A percentile compares a stretch with the other conserved stretches of the same genome.
These are phyloP conservation scores for Colaptes auratus DNA, from an alignment of 2,113 vertebrate species.

Conservation along the genomic window DNA sequence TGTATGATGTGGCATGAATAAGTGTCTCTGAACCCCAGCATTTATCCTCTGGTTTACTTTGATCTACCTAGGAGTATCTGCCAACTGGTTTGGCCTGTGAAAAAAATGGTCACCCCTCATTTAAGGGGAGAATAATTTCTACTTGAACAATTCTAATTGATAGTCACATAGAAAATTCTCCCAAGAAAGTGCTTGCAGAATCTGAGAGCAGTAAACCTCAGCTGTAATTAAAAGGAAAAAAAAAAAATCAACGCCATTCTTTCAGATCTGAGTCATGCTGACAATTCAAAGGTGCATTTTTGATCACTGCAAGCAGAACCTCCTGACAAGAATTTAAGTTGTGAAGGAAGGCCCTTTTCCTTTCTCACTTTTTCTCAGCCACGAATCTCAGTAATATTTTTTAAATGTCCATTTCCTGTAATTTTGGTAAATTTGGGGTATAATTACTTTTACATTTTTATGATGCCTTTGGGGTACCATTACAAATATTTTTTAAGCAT, in stretches of 20 bases:
- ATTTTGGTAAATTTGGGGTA: conserved; percentile 76
- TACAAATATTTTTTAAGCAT: conserved; percentile 78
- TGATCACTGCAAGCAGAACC: conserved; percentile 16
- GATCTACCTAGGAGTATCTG: background rate
- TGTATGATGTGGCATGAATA: background rate
- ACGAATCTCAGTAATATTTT: conserved; percentile 60
- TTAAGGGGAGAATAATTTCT: background rate
- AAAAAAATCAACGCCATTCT: background rate
- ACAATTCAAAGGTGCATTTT: background rate
- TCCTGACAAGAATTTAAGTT: conserved; percentile 52
- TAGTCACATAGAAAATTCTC: background rate
- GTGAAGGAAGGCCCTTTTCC: conserved; percentile 49
- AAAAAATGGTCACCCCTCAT: background rate
- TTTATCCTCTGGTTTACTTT: background rate
- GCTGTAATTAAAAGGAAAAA: background rate
- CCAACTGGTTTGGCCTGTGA: background rate
- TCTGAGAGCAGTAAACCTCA: background rate
- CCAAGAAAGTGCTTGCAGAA: background rate
- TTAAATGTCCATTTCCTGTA: conserved; percentile 73
- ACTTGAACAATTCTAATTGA: background rate
- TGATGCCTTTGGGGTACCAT: conserved; percentile 77
- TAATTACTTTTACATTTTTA: conserved; percentile 81
- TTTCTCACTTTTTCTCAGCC: conserved; percentile 21
- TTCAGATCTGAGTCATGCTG: background rate
- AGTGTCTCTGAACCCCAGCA: background rate